Percentiles rank a stretch among this genome's conserved stretches.
Evolutionary conservation across 1,140 invertebrate genomes (phyloP).

Genomic region (Zophobas morio): DNA sequence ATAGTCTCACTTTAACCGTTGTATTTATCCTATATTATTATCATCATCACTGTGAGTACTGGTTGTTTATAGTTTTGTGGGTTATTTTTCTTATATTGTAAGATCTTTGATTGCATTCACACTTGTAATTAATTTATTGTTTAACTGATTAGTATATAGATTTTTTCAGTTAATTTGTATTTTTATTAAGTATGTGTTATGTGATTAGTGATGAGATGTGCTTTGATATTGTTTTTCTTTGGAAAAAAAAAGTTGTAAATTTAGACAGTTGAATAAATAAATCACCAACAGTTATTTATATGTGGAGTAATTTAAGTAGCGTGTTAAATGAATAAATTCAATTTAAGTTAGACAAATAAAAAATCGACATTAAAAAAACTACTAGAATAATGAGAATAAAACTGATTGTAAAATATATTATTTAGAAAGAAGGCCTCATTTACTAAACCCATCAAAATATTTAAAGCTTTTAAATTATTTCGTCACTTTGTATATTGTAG

Average conservation of each 20-base stretch:
- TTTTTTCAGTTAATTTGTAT: slow-evolving; percentile 2
- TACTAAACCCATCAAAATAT: too few species aligned
- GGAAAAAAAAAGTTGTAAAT: slow-evolving; percentile 4
- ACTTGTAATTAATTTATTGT: slow-evolving; percentile 24
- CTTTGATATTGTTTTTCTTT: slow-evolving; percentile 21
- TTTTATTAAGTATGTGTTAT: slow-evolving; percentile 27
- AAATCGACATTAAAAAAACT: too few species aligned
- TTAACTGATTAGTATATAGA: slow-evolving; percentile 5
- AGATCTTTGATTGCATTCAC: slow-evolving; percentile 6
- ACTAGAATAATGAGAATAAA: too few species aligned
- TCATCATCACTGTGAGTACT: slow-evolving; percentile 28
- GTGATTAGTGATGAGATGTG: slow-evolving; percentile 26
- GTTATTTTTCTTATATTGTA: slow-evolving; percentile 6
- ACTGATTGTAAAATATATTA: too few species aligned
- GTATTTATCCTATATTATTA: slow-evolving; percentile 31
- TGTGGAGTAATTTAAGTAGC: too few species aligned
- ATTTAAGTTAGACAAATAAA: too few species aligned
- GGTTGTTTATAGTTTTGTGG: slow-evolving; percentile 33
- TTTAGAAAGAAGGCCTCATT: too few species aligned
- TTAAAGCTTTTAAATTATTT: too few species aligned
- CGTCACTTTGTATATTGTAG: too few species aligned
- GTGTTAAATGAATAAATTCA: too few species aligned
- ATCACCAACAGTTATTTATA: neutral
- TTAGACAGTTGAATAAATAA: slow-evolving; percentile 32
- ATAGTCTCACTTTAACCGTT: slow-evolving; percentile 31